Base-by-base conservation (phyloP, 2,888 invertebrate genomes). In the Dolomedes plantarius region DNA sequence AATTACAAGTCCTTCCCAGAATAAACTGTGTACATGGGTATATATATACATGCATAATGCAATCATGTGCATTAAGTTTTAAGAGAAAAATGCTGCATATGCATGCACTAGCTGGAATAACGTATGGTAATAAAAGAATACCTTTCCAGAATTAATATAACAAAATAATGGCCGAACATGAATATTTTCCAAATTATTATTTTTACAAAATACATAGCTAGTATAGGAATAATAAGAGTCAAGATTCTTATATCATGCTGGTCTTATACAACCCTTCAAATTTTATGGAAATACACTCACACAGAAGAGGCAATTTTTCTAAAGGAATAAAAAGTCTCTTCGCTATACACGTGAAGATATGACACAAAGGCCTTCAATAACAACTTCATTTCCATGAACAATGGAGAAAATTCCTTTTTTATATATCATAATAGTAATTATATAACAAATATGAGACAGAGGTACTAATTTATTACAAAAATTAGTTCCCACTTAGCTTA, bases 361-460 rank as follows among this genome's bases (percentile, higher is more conserved):
- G 76, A 76, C 71, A 71, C 62, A 31, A 77, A 72, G 72, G 76
- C 71, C 65, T 62, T 41, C 27, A 62, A 31, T 69, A 81, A 81
- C 74, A 81, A 74, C 46, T 74, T 73, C 32, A 67, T 31, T 41
- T 27, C 19, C 39, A 19, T 64, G 46, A 72, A 76, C 73, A 73
- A 74, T 68, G 68, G 69, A 71, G 64, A 46, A 41, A 39, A 68
- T 23, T 39, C 29, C 23, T 50, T 62, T n/a, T 50, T 41, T 64
- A 73, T 64, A 73, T 71, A 80, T 74, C 41, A 28, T 31, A 72
- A 67, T 74, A 46, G 39, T 67, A 68, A 74, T 72, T 28, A 79
- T 71, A 23, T 80, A 80, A 80, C 80, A 80, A 80, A 74, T 27
- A 67, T 67, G 64, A 80, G 56, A 50, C 65, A 65, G 67, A 32